Evolutionary conservation across 2,797 vertebrate genomes (phyloP), one percentile per base, ranked within the genome.

Genomic region (Tinamus major): DNA sequence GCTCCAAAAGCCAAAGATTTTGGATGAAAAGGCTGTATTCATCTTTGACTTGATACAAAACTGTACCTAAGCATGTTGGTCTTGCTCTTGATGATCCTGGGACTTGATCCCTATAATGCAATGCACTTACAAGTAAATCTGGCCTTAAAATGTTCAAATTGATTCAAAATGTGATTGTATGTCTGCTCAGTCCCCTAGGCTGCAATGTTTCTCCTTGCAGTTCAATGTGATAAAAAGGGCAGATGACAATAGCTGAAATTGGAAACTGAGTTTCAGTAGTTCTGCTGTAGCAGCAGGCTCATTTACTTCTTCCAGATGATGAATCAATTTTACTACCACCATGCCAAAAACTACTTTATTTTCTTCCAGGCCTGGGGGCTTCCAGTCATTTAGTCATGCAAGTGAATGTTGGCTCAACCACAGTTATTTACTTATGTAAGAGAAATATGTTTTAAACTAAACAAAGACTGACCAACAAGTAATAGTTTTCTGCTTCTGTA

Each of bases 391-490:
- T 58, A 67, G 48, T 69, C 69, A 51, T 53, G 39, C 37, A 68
- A 86, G 42, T 27, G 58, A 80, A 68, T 0, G 0, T 70, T 27
- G 10, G 70, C 53, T 65, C 58, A 69, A 42, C 33, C 68, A 61
- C 55, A 79, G 56, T 77, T 85, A 79, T 62, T 94, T 84, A 53
- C 69, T 91, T 88, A 82, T 5, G 16, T 44, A 68, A 87, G 29
- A 15, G 18, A 89, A 79, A 76, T n/a, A 24, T 46, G 39, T 56
- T 93, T 87, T 59, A 75, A 94, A 95, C 84, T 69, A 85, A 89
- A 70, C 65, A 76, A 67, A 85, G 62, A 79, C 42, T 48, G 19
- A 51, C 19, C 44, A 59, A 70, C 9, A 55, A 74, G 15, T 53
- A 75, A 59, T 59, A 31, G 13, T 39, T 69, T 53, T 83, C 26